These are phyloP conservation scores for Acronicta aceris DNA, from an alignment of 2,888 invertebrate species.

Conservation along the genomic window DNA sequence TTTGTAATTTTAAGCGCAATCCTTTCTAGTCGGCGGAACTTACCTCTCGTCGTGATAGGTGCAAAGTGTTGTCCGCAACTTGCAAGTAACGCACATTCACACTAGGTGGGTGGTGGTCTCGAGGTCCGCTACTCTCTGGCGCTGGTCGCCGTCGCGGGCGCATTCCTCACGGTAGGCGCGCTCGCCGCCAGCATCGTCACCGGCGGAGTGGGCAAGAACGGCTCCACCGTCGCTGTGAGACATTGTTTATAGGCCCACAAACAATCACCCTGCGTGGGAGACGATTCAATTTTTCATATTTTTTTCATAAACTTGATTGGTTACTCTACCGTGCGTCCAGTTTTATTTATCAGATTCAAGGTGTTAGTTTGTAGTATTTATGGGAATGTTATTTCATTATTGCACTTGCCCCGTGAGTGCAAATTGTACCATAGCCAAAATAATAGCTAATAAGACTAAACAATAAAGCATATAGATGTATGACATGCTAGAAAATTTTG, in stretches of 20 bases:
- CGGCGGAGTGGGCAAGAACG: conserved; percentile 99
- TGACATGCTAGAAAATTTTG: conserved; percentile 12
- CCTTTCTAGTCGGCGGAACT: conserved; percentile 14
- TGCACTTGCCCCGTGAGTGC: not conserved
- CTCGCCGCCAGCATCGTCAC: conserved; percentile 94
- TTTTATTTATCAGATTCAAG: conserved; percentile 17
- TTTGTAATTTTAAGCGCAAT: not conserved
- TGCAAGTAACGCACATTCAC: conserved; percentile 55
- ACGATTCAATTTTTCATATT: not conserved
- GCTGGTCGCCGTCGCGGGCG: conserved; percentile 92
- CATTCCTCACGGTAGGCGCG: conserved; percentile 92
- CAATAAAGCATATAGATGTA: not conserved
- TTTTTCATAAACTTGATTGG: not conserved
- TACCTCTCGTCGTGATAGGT: conserved; percentile 6
- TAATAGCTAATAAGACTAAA: conserved; percentile 1
- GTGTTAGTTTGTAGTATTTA: conserved; percentile 26
- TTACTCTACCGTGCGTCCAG: not conserved
- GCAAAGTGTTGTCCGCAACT: conserved; percentile 14
- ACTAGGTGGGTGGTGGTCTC: conserved; percentile 87
- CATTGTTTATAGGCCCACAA: conserved; percentile 44
- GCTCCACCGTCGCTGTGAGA: conserved; percentile 99
- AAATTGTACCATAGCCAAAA: not conserved
- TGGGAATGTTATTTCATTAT: not conserved
- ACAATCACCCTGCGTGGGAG: conserved; percentile 31
- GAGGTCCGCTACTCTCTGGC: conserved; percentile 94